Evolutionary conservation across 2,888 invertebrate genomes (phyloP), one percentile per base, ranked within the genome.

Genomic region (Molanna angustata): DNA sequence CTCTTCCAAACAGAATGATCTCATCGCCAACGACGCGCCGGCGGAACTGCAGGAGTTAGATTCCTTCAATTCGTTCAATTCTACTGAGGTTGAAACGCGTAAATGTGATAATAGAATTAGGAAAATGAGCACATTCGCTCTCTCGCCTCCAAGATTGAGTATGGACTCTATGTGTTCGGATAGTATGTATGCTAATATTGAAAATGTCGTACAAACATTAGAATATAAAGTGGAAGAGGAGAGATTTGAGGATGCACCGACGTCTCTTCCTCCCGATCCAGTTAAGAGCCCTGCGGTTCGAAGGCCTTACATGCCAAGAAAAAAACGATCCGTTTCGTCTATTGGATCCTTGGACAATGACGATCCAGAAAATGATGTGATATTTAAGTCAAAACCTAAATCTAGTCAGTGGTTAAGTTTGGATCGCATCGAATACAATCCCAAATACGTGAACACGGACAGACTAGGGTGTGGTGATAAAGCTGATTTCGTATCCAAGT

Each of bases 401-500:
- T 77, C 77, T 76, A 77, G 77, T 76, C 77, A 77, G 58, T 77
- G 77, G 77, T 74, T 77, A 60, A 77, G 77, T 67, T 68, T 77
- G 64, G 77, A 77, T 70, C 76, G 77, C 73, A 77, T 77, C 68
- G 58, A 58, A 31, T 52, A 54, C 49, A 54, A 52, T 18, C 58
- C 58, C 35, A 56, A 58, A 37, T 58, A 58, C 35, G 58, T 52
- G 17, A 58, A 58, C 35, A 56, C 58, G 35, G 53, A 53, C 13
- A 41, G 73, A 69, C 67, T 67, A 70, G 64, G 73, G 72, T 64
- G 72, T 72, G 75, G 76, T 72, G 77, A 77, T 74, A 76, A 75
- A 69, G 57, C 51, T n/a, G 77, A 77, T 68, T 77, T 76, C 62
- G 76, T 77, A 64, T 68, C 76, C 39, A 76, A 77, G 63, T 77